Base-by-base conservation (phyloP, 1,140 invertebrate species). In the Chironomus tepperi region DNA sequence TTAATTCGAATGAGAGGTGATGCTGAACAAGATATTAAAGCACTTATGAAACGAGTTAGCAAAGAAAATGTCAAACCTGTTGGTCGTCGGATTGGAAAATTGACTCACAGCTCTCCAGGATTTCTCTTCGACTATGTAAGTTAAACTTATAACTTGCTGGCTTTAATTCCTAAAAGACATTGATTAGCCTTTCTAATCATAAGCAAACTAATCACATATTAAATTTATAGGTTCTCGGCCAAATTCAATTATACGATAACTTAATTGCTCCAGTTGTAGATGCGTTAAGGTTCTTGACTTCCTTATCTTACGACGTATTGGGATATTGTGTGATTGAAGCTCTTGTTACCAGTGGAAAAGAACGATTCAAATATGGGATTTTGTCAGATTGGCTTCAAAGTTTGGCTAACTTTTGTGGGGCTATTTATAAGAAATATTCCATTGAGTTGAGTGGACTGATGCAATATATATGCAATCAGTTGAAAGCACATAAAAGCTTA, bases 11-110 rank as follows among this genome's bases (percentile, higher is more conserved):
- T 92, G 57, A 88, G 91, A 73, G 95, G 93, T 0, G 91, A 96
- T 79, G 89, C 92, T 0, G 87, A 96, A 75, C 95, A 98, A 78
- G 91, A 93, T 79, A 93, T 98, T 7, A 98, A 97, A 80, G 95
- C 95, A 76, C 92, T 98, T 7, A 97, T 99, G 93, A 98, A 98
- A 84, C 87, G 97, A 73, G 91, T 99, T 2, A 97, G 94, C 78
- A 99, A 99, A 82, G 98, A 99, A 83, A 99, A 97, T 79, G 95
- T 99, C 1, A 99, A 99, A 83, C 95, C 93, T 0, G 92, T 97
- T 74, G 97, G 98, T 7, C 84, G 98, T 75, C 90, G 94, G 43
- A 92, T 99, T 75, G 98, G 97, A 15, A 99, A 99, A 86, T 85
- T 99, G 16, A 97, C 95, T 42, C 97, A 99, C 81, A 96, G 93